These are phyloP conservation scores for Cotesia typhae DNA, from an alignment of 1,140 invertebrate genomes.

Conservation along the genomic window DNA sequence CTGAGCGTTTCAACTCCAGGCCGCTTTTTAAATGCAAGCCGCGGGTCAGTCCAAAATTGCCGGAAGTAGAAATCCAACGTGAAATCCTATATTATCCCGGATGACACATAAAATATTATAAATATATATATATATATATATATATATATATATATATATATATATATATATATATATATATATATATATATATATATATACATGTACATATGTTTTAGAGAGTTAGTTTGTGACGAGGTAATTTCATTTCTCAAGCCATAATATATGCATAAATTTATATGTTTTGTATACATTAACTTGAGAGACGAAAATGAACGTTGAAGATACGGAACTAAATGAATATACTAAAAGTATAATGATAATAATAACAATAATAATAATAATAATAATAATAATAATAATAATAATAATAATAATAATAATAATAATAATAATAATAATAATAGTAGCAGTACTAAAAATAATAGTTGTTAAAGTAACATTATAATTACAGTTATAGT, in stretches of 20 bases:
- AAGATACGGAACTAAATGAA: conserved; percentile 14
- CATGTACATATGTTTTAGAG: background rate
- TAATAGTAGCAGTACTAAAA: too few species aligned
- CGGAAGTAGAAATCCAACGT: conserved; percentile 99
- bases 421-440: too few species aligned
- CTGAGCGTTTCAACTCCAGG: conserved; percentile 88
- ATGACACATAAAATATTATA: conserved; percentile 28
- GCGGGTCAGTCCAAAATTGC: conserved; percentile 96
- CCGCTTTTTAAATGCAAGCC: conserved; percentile 88
- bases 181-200: too few species aligned
- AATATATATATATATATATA: too few species aligned
- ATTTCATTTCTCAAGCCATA: conserved; percentile 27
- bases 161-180: background rate
- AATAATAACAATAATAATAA: too few species aligned
- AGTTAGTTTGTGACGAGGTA: conserved; percentile 28
- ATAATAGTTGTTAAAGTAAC: background rate
- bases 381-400: too few species aligned
- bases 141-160: background rate
- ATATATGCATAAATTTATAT: background rate
- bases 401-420: too few species aligned
- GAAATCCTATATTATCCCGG: conserved; percentile 81
- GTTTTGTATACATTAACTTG: conserved; percentile 11
- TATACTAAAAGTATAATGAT: background rate
- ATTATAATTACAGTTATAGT: background rate
- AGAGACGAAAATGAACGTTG: conserved; percentile 22